These are phyloP conservation scores for Plodia interpunctella DNA, from an alignment of 1,140 invertebrate species.

Conservation along the genomic window DNA sequence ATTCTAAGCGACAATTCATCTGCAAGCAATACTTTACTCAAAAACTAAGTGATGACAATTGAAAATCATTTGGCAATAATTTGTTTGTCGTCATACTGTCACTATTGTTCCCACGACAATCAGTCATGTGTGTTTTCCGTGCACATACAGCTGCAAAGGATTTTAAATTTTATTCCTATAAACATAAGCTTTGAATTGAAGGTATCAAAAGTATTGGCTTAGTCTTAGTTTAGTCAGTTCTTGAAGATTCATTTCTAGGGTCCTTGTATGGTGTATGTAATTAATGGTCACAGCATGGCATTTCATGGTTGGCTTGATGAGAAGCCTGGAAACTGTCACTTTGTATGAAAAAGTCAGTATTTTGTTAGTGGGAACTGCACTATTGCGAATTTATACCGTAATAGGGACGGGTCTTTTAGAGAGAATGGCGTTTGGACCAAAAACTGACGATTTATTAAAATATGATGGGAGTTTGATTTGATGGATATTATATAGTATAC, in stretches of 20 bases:
- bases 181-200: conserved; percentile 23
- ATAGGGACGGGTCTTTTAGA: neutral
- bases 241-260: conserved; percentile 48
- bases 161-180: conserved; percentile 12
- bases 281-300: conserved; percentile 64
- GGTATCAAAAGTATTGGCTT: conserved; percentile 25
- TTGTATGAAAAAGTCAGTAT: conserved; percentile 64
- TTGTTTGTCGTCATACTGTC: conserved; percentile 39
- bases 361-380: conserved; percentile 34
- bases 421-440: too few species aligned
- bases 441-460: too few species aligned
- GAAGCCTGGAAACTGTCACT: conserved; percentile 67
- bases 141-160: conserved; percentile 19
- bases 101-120: conserved; percentile 58
- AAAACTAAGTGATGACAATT: conserved; percentile 15
- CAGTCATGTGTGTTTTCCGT: conserved; percentile 53
- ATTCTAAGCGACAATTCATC: conserved; percentile 32
- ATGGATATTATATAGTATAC: too few species aligned
- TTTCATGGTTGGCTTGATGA: conserved; percentile 65
- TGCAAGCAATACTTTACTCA: conserved; percentile 24
- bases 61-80: conserved; percentile 25
- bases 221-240: conserved; percentile 38
- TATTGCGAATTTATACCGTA: neutral
- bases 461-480: too few species aligned
- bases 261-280: conserved; percentile 64